A percentile compares a stretch with the other conserved stretches of the same genome.
These are phyloP conservation scores for Oscheius sp. DNA, from an alignment of 1,140 invertebrate species.

Conservation along the genomic window DNA sequence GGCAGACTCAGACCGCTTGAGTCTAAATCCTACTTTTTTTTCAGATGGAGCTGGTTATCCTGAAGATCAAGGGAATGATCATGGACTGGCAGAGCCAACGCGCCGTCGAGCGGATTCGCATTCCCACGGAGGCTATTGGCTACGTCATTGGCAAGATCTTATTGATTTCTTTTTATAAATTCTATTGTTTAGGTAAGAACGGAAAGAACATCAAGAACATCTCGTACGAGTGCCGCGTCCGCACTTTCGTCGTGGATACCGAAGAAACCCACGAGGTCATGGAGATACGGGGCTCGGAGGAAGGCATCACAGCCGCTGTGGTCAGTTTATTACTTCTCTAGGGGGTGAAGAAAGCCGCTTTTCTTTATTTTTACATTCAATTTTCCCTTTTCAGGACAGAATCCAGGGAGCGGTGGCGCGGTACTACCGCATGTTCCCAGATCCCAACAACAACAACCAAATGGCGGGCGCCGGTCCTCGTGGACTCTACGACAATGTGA, in stretches of 20 bases:
- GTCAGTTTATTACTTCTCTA: too few relatives aligned
- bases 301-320: not conserved
- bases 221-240: not conserved
- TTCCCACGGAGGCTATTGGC: not conserved
- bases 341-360: too few relatives aligned
- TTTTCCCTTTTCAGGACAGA: not conserved
- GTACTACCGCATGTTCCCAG: not conserved
- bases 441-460: too few relatives aligned
- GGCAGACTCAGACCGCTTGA: too few relatives aligned
- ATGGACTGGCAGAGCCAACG: not conserved
- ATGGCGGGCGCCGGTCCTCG: not conserved
- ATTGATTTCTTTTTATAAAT: not conserved
- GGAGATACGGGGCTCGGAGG: not conserved
- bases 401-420: not conserved
- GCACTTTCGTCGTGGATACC: not conserved
- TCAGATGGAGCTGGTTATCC: not conserved
- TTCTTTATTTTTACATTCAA: not conserved
- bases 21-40: too few relatives aligned
- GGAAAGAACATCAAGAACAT: not conserved
- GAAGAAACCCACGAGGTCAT: not conserved
- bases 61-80: not conserved
- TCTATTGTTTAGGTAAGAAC: not conserved
- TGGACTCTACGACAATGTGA: not conserved
- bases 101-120: not conserved
- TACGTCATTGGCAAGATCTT: not conserved